Base-by-base conservation (phyloP, 2,888 invertebrate genomes). In the Argyra leucocephala region DNA sequence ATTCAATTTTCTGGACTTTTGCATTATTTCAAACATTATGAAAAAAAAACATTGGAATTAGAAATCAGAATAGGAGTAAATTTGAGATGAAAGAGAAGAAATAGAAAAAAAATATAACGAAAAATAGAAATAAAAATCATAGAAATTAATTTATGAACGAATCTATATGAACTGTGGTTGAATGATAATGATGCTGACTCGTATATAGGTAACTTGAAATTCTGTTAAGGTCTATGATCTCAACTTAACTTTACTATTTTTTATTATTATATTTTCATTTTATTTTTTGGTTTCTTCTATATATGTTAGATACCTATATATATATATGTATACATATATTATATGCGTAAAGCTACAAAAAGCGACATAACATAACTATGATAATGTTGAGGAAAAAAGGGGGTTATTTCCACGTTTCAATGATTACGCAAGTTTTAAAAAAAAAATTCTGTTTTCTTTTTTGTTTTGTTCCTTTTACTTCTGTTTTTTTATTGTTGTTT, bases 391-490 rank as follows among this genome's bases (percentile, higher is more conserved):
- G 2, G 18, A 48, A 12, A 48, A 48, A 48, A 48, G 12, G n/a
- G 48, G 48, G 48, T 48, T 48, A 48, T 48, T 48, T 48, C 48
- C 48, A 48, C 48, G 48, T 48, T 48, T 48, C 48, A 48, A 48
- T 48, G 48, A 48, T 48, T 48, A 48, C 48, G 48, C 48, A 48
- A 48, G 48, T 48, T 48, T 48, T 18, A 15, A 9, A 15, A 10
- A 12, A 10, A 31, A 12, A 12, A 5, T 48, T 48, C 18, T 48
- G 48, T 48, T 48, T 48, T 48, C n/a, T 48, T 5, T 48, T 48
- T 48, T 15, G 48, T 48, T 48, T 48, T 48, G 48, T 31, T 26
- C 12, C 31, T 31, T 7, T 31, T 4, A 31, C 31, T 31, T 31
- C 31, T 31, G 48, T 48, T 48, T 48, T 48, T 48, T 48, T 18